phyloP scores from a whole-genome alignment of 2,797 vertebrate species.

The Cossypha dichroa region DNA sequence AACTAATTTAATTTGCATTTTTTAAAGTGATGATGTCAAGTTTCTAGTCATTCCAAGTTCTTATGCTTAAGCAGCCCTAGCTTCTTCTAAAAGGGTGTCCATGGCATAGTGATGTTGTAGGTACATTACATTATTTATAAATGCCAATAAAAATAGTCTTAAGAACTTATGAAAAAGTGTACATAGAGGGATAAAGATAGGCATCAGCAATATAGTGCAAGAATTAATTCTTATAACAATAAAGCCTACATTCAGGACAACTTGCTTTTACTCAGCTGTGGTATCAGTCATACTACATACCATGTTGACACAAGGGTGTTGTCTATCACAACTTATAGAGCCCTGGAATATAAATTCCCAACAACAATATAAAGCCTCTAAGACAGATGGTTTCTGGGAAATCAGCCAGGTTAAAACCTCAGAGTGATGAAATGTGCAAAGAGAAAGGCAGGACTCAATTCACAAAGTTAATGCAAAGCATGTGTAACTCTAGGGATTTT shows the following conservation, averaged over 20 bases:
- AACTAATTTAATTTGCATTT: background rate
- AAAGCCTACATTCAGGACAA: background rate
- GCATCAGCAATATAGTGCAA: background rate
- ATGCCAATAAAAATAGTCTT: background rate
- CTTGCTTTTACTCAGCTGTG: background rate
- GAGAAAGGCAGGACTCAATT: slow-evolving; percentile 5
- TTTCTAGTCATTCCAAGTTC: background rate
- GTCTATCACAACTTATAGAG: background rate
- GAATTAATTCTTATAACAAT: background rate
- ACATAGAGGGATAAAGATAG: background rate
- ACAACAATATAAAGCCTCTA: slow-evolving; percentile 26
- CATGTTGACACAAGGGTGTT: background rate
- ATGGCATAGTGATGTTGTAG: background rate
- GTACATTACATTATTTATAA: background rate
- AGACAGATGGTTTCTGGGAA: slow-evolving; percentile 40
- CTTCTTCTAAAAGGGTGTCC: background rate
- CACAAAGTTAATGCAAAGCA: slow-evolving; percentile 28
- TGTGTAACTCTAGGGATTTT: background rate
- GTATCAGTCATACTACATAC: background rate
- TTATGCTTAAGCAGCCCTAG: background rate
- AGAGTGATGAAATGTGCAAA: slow-evolving; percentile 43
- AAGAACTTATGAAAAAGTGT: background rate
- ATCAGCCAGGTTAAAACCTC: slow-evolving; percentile 39
- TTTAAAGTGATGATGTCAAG: background rate
- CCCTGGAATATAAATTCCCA: background rate